Evolutionary conservation across 2,797 vertebrate species (phyloP).

Genomic region (Ctenopoma multispine): DNA sequence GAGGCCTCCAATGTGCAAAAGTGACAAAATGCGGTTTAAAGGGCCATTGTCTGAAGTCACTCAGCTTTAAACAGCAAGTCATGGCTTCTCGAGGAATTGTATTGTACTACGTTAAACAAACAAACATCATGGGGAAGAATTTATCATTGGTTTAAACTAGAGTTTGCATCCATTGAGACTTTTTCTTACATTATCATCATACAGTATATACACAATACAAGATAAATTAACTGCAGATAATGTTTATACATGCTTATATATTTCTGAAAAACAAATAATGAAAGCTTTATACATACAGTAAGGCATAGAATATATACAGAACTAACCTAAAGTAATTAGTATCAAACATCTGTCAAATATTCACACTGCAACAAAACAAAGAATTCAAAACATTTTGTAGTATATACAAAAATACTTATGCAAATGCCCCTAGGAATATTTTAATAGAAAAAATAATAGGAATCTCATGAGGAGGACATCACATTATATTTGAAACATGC

Average conservation of each 20-base stretch:
- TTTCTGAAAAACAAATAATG: slow-evolving; percentile 86
- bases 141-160: slow-evolving; percentile 76
- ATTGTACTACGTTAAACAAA: slow-evolving; percentile 48
- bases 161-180: slow-evolving; percentile 88
- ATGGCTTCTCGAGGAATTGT: slow-evolving; percentile 63
- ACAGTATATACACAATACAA: slow-evolving; percentile 90
- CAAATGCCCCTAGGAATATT: slow-evolving; percentile 83
- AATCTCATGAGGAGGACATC: slow-evolving; percentile 76
- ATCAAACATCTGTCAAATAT: slow-evolving; percentile 86
- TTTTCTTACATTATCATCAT: slow-evolving; percentile 79
- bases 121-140: slow-evolving; percentile 53
- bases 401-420: slow-evolving; percentile 89
- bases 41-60: slow-evolving; percentile 74
- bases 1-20: slow-evolving; percentile 77
- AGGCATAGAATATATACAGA: slow-evolving; percentile 94
- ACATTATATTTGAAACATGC: slow-evolving; percentile 82
- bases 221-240: slow-evolving; percentile 85
- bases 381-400: slow-evolving; percentile 72
- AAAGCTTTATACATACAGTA: slow-evolving; percentile 87
- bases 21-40: slow-evolving; percentile 79
- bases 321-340: slow-evolving; percentile 76
- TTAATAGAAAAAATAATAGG: slow-evolving; percentile 80
- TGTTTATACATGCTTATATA: slow-evolving; percentile 92
- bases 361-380: slow-evolving; percentile 81
- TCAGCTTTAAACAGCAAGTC: slow-evolving; percentile 62